Evolutionary conservation across 2,888 invertebrate genomes (phyloP).

Genomic region (Anthophora plumipes): DNA sequence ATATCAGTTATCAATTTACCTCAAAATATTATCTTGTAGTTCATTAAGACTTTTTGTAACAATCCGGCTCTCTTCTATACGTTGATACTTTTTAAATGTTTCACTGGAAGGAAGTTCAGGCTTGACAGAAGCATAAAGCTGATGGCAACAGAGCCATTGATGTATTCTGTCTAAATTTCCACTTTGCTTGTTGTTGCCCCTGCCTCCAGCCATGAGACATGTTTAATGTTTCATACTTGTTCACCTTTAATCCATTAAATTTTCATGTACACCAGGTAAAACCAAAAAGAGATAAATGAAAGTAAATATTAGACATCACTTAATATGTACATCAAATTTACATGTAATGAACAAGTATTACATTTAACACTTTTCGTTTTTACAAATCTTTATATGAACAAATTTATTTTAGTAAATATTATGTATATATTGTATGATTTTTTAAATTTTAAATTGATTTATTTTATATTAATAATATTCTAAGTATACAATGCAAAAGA

Average conservation of each 20-base stretch:
- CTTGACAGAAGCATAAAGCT: constrained; percentile 68
- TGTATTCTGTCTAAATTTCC: constrained; percentile 80
- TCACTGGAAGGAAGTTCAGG: constrained; percentile 70
- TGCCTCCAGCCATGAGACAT: constrained; percentile 84
- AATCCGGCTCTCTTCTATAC: constrained; percentile 72
- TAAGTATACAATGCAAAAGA: background rate
- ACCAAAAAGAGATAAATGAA: background rate
- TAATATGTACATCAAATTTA: background rate
- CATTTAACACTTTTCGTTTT: background rate
- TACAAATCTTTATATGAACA: background rate
- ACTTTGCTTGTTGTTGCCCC: constrained; percentile 78
- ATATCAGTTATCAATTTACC: constrained; percentile 68
- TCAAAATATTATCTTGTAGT: constrained; percentile 77
- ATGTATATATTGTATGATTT: background rate
- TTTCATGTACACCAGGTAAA: background rate
- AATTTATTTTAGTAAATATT: background rate
- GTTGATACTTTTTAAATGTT: constrained; percentile 75
- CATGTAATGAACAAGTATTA: background rate
- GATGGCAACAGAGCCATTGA: constrained; percentile 73
- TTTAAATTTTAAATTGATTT: background rate
- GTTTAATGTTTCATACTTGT: constrained; percentile 80
- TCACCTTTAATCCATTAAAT: constrained; percentile 72
- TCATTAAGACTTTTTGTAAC: constrained; percentile 70
- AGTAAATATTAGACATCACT: background rate
- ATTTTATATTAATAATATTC: background rate